Evolutionary conservation across 2,113 vertebrate species (phyloP), one percentile per base, ranked within the genome.

Genomic region (Hipposideros armiger): DNA sequence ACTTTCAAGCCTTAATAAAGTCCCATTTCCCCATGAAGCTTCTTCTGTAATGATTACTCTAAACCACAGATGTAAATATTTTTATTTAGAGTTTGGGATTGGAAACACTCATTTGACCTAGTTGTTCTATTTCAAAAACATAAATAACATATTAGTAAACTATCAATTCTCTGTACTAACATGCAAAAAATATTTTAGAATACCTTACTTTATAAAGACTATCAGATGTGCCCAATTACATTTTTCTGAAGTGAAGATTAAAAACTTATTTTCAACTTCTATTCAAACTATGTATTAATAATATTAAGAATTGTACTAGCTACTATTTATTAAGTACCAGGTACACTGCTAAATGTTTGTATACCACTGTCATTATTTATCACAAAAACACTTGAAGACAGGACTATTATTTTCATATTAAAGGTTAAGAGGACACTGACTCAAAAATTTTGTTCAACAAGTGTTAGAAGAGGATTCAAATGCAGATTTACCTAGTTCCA

Each of bases 241-340:
- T 56, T 69, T 96, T 94, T 81, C 78, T 62, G 52, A 67, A 50
- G 1, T 92, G 16, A 93, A 73, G 40, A 70, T 76, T 82, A 94
- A 94, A 78, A 93, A 73, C 60, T 67, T 73, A 52, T 58, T 89
- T 77, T 56, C 62, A 91, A 77, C 45, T 84, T 72, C 45, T 62
- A 58, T 11, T 85, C 40, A 87, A 10, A 45, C n/a, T 82, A 87
- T 52, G 32, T 70, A 73, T 84, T 91, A 90, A 67, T 56, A 64
- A 81, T 47, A 92, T 42, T 74, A 83, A 90, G 7, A 80, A 80
- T 28, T 56, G 40, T 47, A 69, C 69, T 7, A 60, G 13, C 40
- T 92, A 42, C 47, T 81, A 47, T 17, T 88, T 93, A 88, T 73
- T 67, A 77, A 69, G 19, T 19, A 77, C 42, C 47, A 45, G 28